These are phyloP conservation scores for Oreamnos americanus DNA, from an alignment of 2,113 vertebrate genomes.

Conservation along the genomic window DNA sequence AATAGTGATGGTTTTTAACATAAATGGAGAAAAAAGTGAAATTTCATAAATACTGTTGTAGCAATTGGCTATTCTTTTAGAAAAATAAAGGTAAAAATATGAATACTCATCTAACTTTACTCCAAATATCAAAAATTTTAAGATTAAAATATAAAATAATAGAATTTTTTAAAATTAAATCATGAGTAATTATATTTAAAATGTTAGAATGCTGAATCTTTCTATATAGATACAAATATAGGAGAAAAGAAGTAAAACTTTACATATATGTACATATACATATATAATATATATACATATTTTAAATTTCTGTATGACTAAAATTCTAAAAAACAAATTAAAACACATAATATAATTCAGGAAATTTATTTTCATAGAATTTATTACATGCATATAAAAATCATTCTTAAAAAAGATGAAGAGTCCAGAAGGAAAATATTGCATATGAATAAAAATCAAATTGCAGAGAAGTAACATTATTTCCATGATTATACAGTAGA, in stretches of 20 bases:
- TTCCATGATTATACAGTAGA: not conserved
- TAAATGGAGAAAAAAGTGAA: slow-evolving; percentile 1
- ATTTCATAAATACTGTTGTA: not conserved
- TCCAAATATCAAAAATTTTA: not conserved
- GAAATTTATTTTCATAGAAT: not conserved
- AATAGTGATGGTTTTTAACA: not conserved
- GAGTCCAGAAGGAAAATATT: not conserved
- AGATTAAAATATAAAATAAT: not conserved
- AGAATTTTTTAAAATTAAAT: not conserved
- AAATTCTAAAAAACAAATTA: not conserved
- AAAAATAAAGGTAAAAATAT: not conserved
- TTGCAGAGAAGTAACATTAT: not conserved
- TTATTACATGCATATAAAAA: not conserved
- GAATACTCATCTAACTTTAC: not conserved
- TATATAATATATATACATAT: not conserved
- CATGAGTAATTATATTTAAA: not conserved
- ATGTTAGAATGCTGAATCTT: not conserved
- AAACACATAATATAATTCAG: not conserved
- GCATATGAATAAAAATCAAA: not conserved
- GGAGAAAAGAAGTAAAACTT: not conserved
- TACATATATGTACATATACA: not conserved
- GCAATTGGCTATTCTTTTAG: not conserved
- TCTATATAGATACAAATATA: not conserved
- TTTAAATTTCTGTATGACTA: not conserved
- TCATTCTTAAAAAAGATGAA: not conserved